Base-by-base conservation (phyloP, 2,888 invertebrate genomes). In the Colletes collaris region DNA sequence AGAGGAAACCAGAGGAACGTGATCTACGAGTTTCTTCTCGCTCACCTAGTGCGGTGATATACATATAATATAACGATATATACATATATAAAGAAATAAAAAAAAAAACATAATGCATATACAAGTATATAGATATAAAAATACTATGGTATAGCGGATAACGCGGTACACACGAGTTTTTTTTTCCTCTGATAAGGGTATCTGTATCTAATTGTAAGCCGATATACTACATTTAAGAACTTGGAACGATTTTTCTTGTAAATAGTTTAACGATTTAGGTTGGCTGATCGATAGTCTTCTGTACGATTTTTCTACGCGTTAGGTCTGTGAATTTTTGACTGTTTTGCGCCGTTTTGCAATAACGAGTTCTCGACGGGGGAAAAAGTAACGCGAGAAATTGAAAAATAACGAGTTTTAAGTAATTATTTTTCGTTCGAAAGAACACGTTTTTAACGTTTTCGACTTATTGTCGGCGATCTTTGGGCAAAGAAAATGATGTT, bases 1-100 rank as follows among this genome's bases (percentile, higher is more conserved):
- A 78, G 71, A 80, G 55, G 53, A 55, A 58, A 70, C 52, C 44
- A n/a, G 4, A 44, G 10, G 46, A 52, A 49, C 7, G 7, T 40
- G 40, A 70, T 62, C 70, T 64, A 76, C 27, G 10, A 68, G 66
- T 83, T 81, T 83, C 49, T 83, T 78, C 82, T 86, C 84, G 83
- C 73, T 85, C 86, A 81, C 81, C 84, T 82, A 67, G 85, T 84
- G 84, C 87, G 76, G 88, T 88, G 87, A 89, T 88, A 88, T 79
- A 84, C 67, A 82, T 56, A 71, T 79, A 50, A 65, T 72, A 69
- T 46, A 68, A n/a, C 55, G n/a, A 56, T 62, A 76, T 49, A 76
- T 69, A 78, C 60, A 79, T 71, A 74, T 67, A 69, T n/a, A 37
- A 6, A 58, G n/a, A 53, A n/a, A 58, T 40, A 40, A 6, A 40